A percentile compares a stretch with the other conserved stretches of the same genome.
These are phyloP conservation scores for Temnothorax curvispinosus DNA, from an alignment of 1,140 invertebrate species.

Conservation along the genomic window DNA sequence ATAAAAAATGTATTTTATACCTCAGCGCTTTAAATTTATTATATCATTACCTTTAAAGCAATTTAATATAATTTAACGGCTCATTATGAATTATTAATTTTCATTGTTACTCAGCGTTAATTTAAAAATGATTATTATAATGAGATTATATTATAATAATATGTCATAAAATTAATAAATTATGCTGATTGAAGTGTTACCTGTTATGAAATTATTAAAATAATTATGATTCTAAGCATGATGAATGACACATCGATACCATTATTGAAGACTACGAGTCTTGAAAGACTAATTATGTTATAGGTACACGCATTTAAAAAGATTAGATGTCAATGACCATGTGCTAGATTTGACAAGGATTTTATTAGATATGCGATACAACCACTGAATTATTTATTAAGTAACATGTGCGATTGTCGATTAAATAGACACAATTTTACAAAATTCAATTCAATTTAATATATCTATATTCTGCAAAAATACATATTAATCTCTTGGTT, in stretches of 20 bases:
- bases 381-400: constrained; percentile 50
- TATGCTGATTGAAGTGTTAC: background rate
- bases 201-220: background rate
- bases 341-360: constrained; percentile 47
- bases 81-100: background rate
- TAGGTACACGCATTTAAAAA: constrained; percentile 8
- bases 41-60: background rate
- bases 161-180: background rate
- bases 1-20: background rate
- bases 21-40: background rate
- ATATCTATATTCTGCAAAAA: background rate
- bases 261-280: constrained; percentile 33
- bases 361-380: constrained; percentile 2
- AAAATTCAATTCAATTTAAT: constrained; percentile 2
- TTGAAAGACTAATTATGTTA: constrained; percentile 51
- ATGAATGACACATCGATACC: constrained; percentile 50
- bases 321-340: constrained; percentile 63
- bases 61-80: background rate
- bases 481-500: background rate
- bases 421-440: background rate
- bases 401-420: background rate
- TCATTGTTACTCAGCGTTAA: background rate
- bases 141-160: background rate
- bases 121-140: background rate
- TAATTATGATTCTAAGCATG: constrained; percentile 54